Percentiles rank a stretch among this genome's conserved stretches.
phyloP scores from a whole-genome alignment of 2,888 invertebrate species.

The Dermolepida albohirtum region DNA sequence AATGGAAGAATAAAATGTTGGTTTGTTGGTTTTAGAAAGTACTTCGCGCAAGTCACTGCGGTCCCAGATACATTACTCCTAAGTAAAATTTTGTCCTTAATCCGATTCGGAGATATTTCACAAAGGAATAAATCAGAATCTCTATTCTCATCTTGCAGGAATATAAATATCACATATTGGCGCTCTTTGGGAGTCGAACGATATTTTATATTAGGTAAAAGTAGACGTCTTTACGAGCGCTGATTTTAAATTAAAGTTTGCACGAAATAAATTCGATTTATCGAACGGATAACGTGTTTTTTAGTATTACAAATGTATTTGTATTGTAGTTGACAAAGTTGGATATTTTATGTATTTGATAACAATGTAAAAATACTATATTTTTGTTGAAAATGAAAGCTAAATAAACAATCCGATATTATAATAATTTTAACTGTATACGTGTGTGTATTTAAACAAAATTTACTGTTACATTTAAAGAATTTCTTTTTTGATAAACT shows the following conservation, averaged over 20 bases:
- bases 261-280: slow-evolving; percentile 23
- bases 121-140: slow-evolving; percentile 18
- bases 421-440: too few relatives aligned
- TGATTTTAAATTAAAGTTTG: slow-evolving; percentile 36
- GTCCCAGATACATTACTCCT: neutral
- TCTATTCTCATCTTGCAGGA: slow-evolving; percentile 2
- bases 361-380: too few relatives aligned
- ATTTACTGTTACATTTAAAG: too few relatives aligned
- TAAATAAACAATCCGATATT: too few relatives aligned
- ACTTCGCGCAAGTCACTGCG: neutral
- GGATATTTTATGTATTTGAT: slow-evolving; percentile 12
- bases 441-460: too few relatives aligned
- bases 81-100: slow-evolving; percentile 3
- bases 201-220: slow-evolving; percentile 22
- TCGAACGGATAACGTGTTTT: slow-evolving; percentile 6
- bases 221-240: slow-evolving; percentile 25
- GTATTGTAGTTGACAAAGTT: slow-evolving; percentile 5
- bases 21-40: neutral
- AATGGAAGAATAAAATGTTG: neutral
- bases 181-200: slow-evolving; percentile 5
- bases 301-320: slow-evolving; percentile 9
- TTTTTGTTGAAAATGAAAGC: too few relatives aligned
- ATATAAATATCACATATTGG: slow-evolving; percentile 22
- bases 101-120: slow-evolving; percentile 4
- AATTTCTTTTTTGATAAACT: too few relatives aligned